Evolutionary conservation across 2,888 invertebrate species (phyloP), one percentile per base, ranked within the genome.

Genomic region (Tiliacea citrago): DNA sequence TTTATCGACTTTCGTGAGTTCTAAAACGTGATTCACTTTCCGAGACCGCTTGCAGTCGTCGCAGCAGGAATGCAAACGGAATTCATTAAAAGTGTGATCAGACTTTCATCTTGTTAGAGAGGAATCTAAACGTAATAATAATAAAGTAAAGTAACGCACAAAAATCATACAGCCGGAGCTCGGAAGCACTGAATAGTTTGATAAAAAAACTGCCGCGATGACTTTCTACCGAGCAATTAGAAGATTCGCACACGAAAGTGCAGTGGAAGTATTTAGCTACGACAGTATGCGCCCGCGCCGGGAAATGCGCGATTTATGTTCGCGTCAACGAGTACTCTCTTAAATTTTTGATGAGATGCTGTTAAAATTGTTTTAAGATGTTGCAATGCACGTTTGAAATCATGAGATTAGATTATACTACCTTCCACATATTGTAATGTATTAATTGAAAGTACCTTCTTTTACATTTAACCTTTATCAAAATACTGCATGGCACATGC

Each of bases 201-300:
- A 88, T 89, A 81, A 91, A 94, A 93, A 94, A 94, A 93, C 91
- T 88, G 88, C 89, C 81, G 89, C 88, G 86, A 86, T 88, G 88
- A 95, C 95, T 96, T 95, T 96, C 96, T 95, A 95, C 90, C 55
- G 87, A 88, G 92, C 91, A 95, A 96, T 96, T 96, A 95, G 93
- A 94, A 95, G 94, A 96, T 95, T 94, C 94, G 92, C 92, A 93
- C 95, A 96, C 95, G 95, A 95, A 94, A 95, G 92, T 94, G 93
- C 92, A 87, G 61, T 79, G 88, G 81, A 79, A 81, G 77, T 86
- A 86, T 85, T 83, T 86, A 82, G 77, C 75, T 77, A 77, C 74
- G 82, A 73, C 84, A 83, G 82, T 82, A 82, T 83, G 85, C 84
- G 84, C 82, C 79, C 77, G 83, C 72, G 84, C 75, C 73, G 84